Conservation (phyloP, 2,888 invertebrate species). For the Pardosa pseudoannulata region DNA sequence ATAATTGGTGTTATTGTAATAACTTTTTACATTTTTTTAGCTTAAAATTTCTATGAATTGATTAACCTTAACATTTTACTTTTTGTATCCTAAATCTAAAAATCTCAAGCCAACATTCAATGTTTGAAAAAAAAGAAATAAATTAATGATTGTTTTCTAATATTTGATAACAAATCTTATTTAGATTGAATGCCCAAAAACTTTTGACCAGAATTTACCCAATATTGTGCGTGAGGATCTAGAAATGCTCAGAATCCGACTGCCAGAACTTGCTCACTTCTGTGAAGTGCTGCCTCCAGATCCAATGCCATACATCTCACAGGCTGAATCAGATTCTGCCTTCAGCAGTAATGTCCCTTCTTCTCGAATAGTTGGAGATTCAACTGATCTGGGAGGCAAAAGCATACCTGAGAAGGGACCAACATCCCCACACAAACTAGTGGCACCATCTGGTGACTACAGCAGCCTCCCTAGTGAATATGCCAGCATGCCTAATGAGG, state of each 20-base stretch:
- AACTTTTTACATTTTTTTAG: too few species aligned
- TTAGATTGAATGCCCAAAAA: slow-evolving; percentile 79
- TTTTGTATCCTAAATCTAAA: too few species aligned
- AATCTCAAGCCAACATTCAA: too few species aligned
- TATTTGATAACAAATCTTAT: background rate
- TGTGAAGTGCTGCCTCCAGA: slow-evolving; percentile 68
- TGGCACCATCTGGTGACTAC: slow-evolving; percentile 38
- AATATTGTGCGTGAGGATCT: slow-evolving; percentile 77
- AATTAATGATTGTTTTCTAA: too few species aligned
- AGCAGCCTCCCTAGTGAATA: slow-evolving; percentile 52
- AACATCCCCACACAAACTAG: slow-evolving; percentile 25
- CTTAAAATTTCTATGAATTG: too few species aligned
- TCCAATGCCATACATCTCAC: slow-evolving; percentile 65
- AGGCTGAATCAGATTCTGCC: slow-evolving; percentile 51
- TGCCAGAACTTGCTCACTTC: slow-evolving; percentile 76
- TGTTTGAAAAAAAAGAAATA: too few species aligned
- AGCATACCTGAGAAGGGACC: slow-evolving; percentile 1
- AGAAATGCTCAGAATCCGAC: slow-evolving; percentile 75
- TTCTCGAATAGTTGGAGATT: slow-evolving; percentile 33
- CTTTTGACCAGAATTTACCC: slow-evolving; percentile 78
- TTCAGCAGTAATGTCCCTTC: slow-evolving; percentile 66
- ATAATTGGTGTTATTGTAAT: too few species aligned
- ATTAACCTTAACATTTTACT: too few species aligned
- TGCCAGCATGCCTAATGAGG: slow-evolving; percentile 53
- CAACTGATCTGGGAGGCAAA: slow-evolving; percentile 27